Percentiles rank a stretch among this genome's conserved stretches.
Conservation (phyloP, 1,140 invertebrate species). For the Microplitis mediator region DNA sequence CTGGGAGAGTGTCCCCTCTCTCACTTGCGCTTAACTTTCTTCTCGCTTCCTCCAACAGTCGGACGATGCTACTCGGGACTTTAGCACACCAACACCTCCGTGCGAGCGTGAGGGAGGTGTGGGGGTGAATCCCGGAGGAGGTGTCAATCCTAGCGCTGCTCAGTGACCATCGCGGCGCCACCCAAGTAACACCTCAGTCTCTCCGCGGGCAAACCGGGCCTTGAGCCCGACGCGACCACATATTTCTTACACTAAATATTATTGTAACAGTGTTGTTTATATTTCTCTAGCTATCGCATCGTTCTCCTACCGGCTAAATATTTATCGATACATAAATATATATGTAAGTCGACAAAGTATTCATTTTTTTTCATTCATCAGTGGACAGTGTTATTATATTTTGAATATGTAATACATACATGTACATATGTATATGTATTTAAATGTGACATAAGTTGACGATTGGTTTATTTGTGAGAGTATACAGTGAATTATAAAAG, state of each 20-base stretch:
- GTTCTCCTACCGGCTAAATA: background rate
- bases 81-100: constrained; percentile 60
- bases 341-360: too few species aligned
- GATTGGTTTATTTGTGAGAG: too few species aligned
- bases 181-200: constrained; percentile 63
- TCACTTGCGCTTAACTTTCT: constrained; percentile 9
- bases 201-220: constrained; percentile 28
- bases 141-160: constrained; percentile 65
- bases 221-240: constrained; percentile 8
- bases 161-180: constrained; percentile 64
- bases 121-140: constrained; percentile 61
- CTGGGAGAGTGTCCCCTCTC: constrained; percentile 26
- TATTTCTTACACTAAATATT: background rate
- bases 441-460: too few species aligned
- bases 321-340: background rate
- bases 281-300: background rate
- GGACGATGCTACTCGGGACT: constrained; percentile 39
- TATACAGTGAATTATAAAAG: too few species aligned
- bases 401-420: too few species aligned
- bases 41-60: constrained; percentile 18
- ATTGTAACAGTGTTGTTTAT: background rate
- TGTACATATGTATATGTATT: too few species aligned
- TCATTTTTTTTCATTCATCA: background rate
- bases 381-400: too few species aligned
- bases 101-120: constrained; percentile 54